phyloP scores from a whole-genome alignment of 2,888 invertebrate species.

The Nomada fucata region DNA sequence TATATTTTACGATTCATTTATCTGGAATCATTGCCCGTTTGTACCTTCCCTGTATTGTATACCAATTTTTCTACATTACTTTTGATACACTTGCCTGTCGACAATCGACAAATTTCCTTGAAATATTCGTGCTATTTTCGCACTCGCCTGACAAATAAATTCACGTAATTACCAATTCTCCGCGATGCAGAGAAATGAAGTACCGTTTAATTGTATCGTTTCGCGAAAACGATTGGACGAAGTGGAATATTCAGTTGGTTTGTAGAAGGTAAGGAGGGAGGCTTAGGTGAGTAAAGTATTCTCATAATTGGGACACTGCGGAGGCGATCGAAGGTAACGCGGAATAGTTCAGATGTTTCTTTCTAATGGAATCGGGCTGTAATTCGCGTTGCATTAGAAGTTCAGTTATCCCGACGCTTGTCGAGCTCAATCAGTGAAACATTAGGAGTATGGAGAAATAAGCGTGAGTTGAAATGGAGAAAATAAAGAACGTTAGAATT shows the following conservation, averaged over 20 bases:
- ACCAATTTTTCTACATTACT: too few relatives aligned
- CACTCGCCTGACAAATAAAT: not conserved
- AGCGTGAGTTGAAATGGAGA: not conserved
- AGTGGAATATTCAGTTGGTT: slow-evolving; percentile 24
- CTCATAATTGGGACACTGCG: slow-evolving; percentile 24
- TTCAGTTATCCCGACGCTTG: slow-evolving; percentile 1
- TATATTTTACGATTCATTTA: too few relatives aligned
- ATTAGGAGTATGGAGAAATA: not conserved
- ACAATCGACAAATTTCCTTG: too few relatives aligned
- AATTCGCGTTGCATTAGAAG: slow-evolving; percentile 3
- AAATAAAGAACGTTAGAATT: not conserved
- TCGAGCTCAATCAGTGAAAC: not conserved
- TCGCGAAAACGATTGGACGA: not conserved
- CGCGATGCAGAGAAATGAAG: not conserved
- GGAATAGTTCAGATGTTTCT: slow-evolving; percentile 34
- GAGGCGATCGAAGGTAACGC: slow-evolving; percentile 25
- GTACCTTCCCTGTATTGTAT: too few relatives aligned
- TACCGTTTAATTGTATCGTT: not conserved
- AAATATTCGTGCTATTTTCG: too few relatives aligned
- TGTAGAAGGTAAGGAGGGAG: slow-evolving; percentile 13
- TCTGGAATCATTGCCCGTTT: too few relatives aligned
- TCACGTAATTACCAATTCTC: not conserved
- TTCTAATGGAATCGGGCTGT: slow-evolving; percentile 8
- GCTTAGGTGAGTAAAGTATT: slow-evolving; percentile 26
- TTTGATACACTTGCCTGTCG: too few relatives aligned